Evolutionary conservation across 2,797 vertebrate species (phyloP).

Genomic region (Epinephelus awoara): DNA sequence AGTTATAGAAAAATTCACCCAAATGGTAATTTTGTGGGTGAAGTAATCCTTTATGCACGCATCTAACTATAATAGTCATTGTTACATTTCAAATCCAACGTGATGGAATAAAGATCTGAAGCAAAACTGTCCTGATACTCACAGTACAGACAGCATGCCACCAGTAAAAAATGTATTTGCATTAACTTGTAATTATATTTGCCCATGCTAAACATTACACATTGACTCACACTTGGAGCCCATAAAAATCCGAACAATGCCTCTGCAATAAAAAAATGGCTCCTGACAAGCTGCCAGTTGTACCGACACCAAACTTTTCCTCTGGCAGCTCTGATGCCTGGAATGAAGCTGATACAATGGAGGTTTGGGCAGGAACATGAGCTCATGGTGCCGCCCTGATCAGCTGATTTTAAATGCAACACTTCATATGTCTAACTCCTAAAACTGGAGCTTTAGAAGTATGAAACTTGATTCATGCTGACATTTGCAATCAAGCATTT

Average conservation of each 20-base stretch:
- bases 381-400: constrained; percentile 18
- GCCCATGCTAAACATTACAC: background rate
- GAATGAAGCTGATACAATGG: constrained; percentile 4
- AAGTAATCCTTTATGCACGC: too few species aligned
- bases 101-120: background rate
- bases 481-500: background rate
- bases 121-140: background rate
- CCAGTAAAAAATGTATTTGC: constrained; percentile 5
- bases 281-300: constrained; percentile 18
- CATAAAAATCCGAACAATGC: constrained; percentile 30
- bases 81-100: background rate
- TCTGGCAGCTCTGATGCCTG: constrained; percentile 19
- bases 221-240: constrained; percentile 15
- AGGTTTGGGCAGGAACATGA: constrained; percentile 12
- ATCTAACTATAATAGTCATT: too few species aligned
- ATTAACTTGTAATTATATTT: constrained; percentile 10
- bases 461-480: background rate
- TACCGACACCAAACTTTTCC: constrained; percentile 3
- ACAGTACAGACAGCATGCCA: background rate
- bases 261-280: constrained; percentile 11
- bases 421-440: constrained; percentile 2
- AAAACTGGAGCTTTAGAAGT: constrained; percentile 1
- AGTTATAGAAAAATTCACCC: too few species aligned
- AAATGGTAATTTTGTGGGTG: too few species aligned
- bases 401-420: constrained; percentile 18